Evolutionary conservation across 2,113 vertebrate genomes (phyloP).

Genomic region (Xyrauchen texanus): DNA sequence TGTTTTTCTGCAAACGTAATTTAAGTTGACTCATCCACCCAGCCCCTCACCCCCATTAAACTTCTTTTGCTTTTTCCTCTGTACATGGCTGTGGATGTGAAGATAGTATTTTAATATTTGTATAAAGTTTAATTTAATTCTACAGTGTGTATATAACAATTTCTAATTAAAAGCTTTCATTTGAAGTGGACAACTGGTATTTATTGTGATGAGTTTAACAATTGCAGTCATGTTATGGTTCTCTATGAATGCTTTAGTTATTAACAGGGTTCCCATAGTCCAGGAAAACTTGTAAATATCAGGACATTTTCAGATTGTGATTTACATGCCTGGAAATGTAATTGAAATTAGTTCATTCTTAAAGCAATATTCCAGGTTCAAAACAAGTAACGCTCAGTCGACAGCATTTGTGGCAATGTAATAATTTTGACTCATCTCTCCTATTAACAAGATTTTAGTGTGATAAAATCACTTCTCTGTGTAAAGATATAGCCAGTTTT

Average conservation of each 20-base stretch:
- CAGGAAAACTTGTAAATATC: too few species aligned
- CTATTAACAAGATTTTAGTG: too few species aligned
- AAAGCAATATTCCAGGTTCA: too few species aligned
- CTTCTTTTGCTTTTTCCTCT: conserved; percentile 79
- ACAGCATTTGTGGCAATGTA: too few species aligned
- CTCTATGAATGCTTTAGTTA: not conserved
- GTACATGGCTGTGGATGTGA: conserved; percentile 98
- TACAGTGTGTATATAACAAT: conserved; percentile 99
- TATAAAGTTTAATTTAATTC: conserved; percentile 99
- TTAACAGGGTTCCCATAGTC: not conserved
- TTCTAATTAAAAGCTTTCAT: conserved; percentile 98
- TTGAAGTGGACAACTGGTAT: conserved; percentile 77
- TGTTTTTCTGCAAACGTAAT: conserved; percentile 54
- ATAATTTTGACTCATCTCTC: too few species aligned
- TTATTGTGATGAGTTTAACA: conserved; percentile 41
- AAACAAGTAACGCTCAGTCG: too few species aligned
- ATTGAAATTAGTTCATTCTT: too few species aligned
- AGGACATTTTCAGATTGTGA: too few species aligned
- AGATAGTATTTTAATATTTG: conserved; percentile 99
- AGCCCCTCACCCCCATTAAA: conserved; percentile 58
- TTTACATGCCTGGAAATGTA: too few species aligned
- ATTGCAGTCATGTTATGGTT: not conserved
- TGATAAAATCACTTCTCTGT: too few species aligned
- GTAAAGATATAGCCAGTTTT: too few species aligned
- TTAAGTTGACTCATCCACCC: conserved; percentile 51